A percentile compares a stretch with the other conserved stretches of the same genome.
Evolutionary conservation across 2,113 vertebrate genomes (phyloP).

Genomic region (Archilochus colubris): DNA sequence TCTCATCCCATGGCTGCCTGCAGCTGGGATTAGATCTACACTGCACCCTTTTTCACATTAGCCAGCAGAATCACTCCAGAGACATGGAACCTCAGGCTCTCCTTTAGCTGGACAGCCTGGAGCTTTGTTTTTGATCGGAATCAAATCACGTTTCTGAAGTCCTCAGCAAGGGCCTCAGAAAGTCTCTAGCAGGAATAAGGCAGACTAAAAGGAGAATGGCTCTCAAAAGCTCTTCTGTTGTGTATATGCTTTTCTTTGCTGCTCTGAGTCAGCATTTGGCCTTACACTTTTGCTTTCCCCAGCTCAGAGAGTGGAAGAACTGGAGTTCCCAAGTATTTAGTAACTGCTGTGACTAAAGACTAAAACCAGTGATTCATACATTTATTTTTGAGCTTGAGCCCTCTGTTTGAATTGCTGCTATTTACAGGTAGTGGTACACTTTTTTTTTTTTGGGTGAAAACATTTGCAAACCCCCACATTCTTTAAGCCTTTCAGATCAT

Average conservation of each 20-base stretch:
- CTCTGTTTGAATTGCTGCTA: constrained; percentile 49
- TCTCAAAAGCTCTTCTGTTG: neutral
- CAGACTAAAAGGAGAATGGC: neutral
- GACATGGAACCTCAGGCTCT: neutral
- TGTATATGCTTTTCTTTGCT: neutral
- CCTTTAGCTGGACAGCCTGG: neutral
- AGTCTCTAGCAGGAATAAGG: neutral
- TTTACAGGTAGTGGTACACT: neutral
- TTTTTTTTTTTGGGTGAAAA: constrained; percentile 41
- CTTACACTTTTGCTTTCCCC: neutral
- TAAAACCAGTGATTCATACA: constrained; percentile 46
- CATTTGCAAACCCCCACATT: constrained; percentile 8
- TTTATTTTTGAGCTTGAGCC: constrained; percentile 20
- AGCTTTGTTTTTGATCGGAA: neutral
- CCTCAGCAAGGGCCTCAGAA: neutral
- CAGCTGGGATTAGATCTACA: neutral
- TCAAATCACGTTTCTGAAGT: neutral
- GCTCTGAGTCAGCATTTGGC: constrained; percentile 37
- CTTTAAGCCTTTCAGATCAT: neutral
- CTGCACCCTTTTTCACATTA: neutral
- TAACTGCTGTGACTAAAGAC: constrained; percentile 22
- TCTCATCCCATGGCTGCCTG: neutral
- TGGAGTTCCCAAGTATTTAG: neutral
- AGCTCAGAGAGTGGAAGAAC: neutral
- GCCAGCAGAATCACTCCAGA: neutral